A percentile compares a stretch with the other conserved stretches of the same genome.
Evolutionary conservation across 2,797 vertebrate genomes (phyloP).

Genomic region (Apogon talboti): DNA sequence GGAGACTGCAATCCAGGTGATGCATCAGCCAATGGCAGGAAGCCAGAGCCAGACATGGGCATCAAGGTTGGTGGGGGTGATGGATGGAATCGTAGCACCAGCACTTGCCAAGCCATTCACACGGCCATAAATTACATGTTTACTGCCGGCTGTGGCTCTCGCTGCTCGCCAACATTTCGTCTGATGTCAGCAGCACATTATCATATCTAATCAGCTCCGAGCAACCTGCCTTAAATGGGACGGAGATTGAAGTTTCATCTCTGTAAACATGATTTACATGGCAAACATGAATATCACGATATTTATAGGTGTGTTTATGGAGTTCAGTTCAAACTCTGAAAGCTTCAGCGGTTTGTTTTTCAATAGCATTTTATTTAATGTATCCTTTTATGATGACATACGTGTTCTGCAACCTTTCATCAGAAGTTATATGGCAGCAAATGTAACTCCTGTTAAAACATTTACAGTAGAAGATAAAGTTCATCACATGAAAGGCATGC

Average conservation of each 20-base stretch:
- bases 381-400: conserved; percentile 83
- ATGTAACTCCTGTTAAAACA: conserved; percentile 65
- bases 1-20: conserved; percentile 71
- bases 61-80: conserved; percentile 66
- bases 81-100: conserved; percentile 68
- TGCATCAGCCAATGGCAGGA: conserved; percentile 76
- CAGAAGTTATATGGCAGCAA: conserved; percentile 68
- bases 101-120: conserved; percentile 67
- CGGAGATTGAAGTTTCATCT: conserved; percentile 61
- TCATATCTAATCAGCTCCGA: conserved; percentile 83
- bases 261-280: conserved; percentile 76
- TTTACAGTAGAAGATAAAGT: conserved; percentile 67
- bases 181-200: conserved; percentile 78
- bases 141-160: conserved; percentile 63
- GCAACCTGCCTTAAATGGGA: conserved; percentile 76
- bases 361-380: conserved; percentile 85
- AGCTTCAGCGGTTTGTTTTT: conserved; percentile 71
- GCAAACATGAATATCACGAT: conserved; percentile 57
- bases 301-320: conserved; percentile 78
- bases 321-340: conserved; percentile 71
- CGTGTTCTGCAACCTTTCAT: conserved; percentile 69
- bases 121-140: conserved; percentile 77
- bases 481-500: conserved; percentile 69
- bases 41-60: conserved; percentile 68
- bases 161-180: conserved; percentile 42